Evolutionary conservation across 2,113 vertebrate genomes (phyloP), one percentile per base, ranked within the genome.

Genomic region (Acrocephalus kingi): DNA sequence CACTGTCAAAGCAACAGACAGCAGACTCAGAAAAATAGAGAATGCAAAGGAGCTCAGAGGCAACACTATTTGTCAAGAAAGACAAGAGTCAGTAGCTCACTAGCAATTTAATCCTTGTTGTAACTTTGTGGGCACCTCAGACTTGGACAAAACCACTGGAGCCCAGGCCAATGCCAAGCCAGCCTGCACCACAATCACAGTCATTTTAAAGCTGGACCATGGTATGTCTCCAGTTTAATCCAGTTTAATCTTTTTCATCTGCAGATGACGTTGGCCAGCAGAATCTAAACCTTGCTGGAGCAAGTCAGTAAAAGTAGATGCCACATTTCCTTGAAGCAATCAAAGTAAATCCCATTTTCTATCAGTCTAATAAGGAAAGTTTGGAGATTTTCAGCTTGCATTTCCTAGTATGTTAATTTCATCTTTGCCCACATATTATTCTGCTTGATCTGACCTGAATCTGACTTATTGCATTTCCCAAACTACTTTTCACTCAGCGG

Each of bases 401-500:
- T 97, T 97, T 94, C 91, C 91, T 85, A 82, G 62, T 89, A 97
- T 97, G 93, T 73, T 91, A 93, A 96, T 91, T 94, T 95, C 93
- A 87, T 93, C 94, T 61, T 63, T 91, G 87, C 93, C 76, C 83
- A 93, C 79, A 72, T 96, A 91, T 96, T 93, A 91, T 89, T 95
- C 88, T 93, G 96, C 95, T 97, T 92, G 93, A 96, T 97, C 96
- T 97, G 97, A 97, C 97, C 97, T 94, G 96, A 96, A 97, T 97
- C 97, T 97, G 95, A 97, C 82, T 90, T 86, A 92, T 7, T 93
- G 52, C 92, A 95, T 97, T 97, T 97, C 80, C 89, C 94, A 92
- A 95, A 94, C 78, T 90, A 94, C 96, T 97, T 97, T 97, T 96
- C 94, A 94, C 84, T 95, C 94, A 86, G 83, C 68, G 85, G 74